Evolutionary conservation across 2,888 invertebrate species (phyloP).

Genomic region (Pseudococcus jackbeardsleyi): DNA sequence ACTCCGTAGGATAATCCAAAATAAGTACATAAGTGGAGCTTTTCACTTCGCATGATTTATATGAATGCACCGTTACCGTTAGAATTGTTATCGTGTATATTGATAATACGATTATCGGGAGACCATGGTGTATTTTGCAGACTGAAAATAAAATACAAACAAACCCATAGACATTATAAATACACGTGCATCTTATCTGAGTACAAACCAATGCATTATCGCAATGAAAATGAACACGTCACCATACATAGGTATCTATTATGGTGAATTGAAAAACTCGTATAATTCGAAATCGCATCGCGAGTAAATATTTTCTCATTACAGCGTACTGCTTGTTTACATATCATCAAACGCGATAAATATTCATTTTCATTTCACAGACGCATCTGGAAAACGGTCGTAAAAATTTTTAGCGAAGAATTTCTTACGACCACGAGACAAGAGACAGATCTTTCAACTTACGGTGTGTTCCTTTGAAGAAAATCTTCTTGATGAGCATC

Average conservation of each 20-base stretch:
- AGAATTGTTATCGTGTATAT: neutral
- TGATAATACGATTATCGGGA: neutral
- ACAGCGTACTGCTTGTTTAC: neutral
- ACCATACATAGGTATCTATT: neutral
- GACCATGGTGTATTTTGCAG: neutral
- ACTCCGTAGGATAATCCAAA: neutral
- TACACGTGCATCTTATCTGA: conserved; percentile 21
- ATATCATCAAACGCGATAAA: conserved; percentile 24
- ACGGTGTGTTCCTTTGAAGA: neutral
- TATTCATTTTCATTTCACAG: conserved; percentile 26
- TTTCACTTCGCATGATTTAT: neutral
- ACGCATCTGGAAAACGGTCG: neutral
- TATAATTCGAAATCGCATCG: conserved; percentile 19
- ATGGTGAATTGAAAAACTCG: neutral
- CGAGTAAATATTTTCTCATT: conserved; percentile 17
- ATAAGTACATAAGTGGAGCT: neutral
- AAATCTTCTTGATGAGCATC: too few relatives aligned
- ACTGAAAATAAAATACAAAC: neutral
- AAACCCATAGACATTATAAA: conserved; percentile 4
- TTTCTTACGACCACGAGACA: neutral
- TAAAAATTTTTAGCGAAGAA: conserved; percentile 24
- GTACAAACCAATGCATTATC: neutral
- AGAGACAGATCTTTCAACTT: neutral
- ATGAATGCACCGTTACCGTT: neutral
- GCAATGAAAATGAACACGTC: neutral